Conservation (phyloP, 2,888 invertebrate species). For the Caenorhabditis uteleia region DNA sequence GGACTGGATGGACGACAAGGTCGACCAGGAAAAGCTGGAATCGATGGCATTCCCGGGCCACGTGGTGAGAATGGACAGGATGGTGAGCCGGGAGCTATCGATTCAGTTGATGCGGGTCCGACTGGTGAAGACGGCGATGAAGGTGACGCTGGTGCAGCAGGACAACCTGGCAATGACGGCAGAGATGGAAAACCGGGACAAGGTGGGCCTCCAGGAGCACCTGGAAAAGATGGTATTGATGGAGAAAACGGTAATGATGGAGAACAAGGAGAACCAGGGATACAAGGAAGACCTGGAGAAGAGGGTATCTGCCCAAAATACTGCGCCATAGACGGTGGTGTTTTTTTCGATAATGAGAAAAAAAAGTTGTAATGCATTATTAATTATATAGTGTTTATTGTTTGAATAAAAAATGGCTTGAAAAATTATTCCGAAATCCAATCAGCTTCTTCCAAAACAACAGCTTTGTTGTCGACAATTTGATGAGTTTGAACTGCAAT, state of each 20-base stretch:
- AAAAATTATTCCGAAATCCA: too few relatives aligned
- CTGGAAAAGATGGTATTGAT: constrained; percentile 41
- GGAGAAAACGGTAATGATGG: constrained; percentile 38
- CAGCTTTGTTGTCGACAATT: too few relatives aligned
- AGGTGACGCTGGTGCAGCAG: constrained; percentile 41
- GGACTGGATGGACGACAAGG: constrained; percentile 47
- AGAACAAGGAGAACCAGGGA: constrained; percentile 35
- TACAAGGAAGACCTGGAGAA: constrained; percentile 46
- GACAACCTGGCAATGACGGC: constrained; percentile 40
- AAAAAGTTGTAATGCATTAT: constrained; percentile 13
- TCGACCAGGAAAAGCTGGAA: constrained; percentile 43
- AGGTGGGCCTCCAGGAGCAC: constrained; percentile 39
- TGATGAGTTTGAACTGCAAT: too few relatives aligned
- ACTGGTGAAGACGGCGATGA: constrained; percentile 40
- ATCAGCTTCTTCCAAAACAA: too few relatives aligned
- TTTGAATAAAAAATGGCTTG: too few relatives aligned
- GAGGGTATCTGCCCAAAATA: constrained; percentile 45
- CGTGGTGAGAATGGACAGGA: constrained; percentile 34
- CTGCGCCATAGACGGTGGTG: constrained; percentile 43
- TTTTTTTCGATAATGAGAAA: constrained; percentile 41
- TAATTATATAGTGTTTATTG: not conserved
- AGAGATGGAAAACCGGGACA: constrained; percentile 43
- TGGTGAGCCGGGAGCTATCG: constrained; percentile 26
- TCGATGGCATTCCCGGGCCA: constrained; percentile 21
- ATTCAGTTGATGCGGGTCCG: constrained; percentile 24